Percentiles rank a stretch among this genome's conserved stretches.
These are phyloP conservation scores for Thymallus thymallus DNA, from an alignment of 2,113 vertebrate genomes.

Conservation along the genomic window DNA sequence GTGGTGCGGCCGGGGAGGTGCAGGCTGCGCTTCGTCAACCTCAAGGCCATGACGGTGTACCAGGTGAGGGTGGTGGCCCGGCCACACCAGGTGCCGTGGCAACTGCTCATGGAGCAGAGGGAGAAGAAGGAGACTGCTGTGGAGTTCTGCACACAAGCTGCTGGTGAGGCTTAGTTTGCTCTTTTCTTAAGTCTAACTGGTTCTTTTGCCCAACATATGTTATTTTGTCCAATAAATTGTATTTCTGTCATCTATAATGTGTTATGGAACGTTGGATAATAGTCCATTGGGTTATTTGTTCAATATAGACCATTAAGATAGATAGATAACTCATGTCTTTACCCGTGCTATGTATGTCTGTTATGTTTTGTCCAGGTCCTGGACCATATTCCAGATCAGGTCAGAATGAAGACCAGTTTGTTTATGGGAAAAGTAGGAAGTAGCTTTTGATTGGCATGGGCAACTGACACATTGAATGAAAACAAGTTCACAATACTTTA, in stretches of 20 bases:
- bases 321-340: not conserved
- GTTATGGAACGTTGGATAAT: not conserved
- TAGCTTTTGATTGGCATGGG: not conserved
- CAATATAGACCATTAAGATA: not conserved
- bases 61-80: conserved; percentile 88
- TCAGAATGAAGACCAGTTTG: conserved; percentile 61
- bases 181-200: not conserved
- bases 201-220: not conserved
- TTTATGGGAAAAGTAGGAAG: not conserved
- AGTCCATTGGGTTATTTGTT: not conserved
- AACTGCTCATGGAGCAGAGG: conserved; percentile 93
- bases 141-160: conserved; percentile 93
- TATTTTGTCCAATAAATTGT: not conserved
- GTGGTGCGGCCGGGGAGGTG: conserved; percentile 83
- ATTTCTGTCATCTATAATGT: not conserved
- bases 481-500: too few relatives aligned
- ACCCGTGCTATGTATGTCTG: conserved; percentile 45
- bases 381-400: conserved; percentile 73
- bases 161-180: conserved; percentile 77
- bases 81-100: conserved; percentile 97
- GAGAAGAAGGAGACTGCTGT: conserved; percentile 89
- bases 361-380: conserved; percentile 71
- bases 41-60: conserved; percentile 87
- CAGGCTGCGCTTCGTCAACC: conserved; percentile 84
- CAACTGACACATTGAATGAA: too few relatives aligned